Conservation (phyloP, 1,140 invertebrate genomes). For the Drosophila melanica region DNA sequence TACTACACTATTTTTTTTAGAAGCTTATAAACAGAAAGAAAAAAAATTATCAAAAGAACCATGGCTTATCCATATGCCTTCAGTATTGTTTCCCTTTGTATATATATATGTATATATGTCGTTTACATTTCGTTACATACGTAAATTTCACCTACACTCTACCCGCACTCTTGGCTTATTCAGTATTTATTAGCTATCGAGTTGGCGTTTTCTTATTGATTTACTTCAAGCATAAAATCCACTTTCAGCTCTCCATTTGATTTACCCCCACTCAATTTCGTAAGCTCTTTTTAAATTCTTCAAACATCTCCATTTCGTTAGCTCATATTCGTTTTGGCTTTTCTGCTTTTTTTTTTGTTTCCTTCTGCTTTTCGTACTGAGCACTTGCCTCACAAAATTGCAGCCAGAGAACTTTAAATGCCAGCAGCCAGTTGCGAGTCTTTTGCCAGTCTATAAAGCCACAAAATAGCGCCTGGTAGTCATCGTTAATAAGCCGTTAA, state of each 20-base stretch:
- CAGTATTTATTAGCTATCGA: conserved; percentile 34
- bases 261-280: conserved; percentile 4
- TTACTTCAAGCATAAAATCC: conserved; percentile 27
- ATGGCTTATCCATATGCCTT: too few species aligned
- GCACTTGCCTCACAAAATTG: too few species aligned
- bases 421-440: not conserved
- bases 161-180: not conserved
- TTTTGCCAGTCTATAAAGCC: not conserved
- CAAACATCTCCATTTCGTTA: not conserved
- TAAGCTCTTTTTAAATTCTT: not conserved
- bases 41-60: too few species aligned
- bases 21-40: too few species aligned
- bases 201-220: conserved; percentile 22
- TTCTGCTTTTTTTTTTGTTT: not conserved
- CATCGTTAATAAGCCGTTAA: conserved; percentile 75
- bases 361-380: not conserved
- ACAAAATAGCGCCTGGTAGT: conserved; percentile 40
- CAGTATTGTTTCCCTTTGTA: too few species aligned
- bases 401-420: conserved; percentile 3
- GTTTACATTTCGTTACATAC: conserved; percentile 4
- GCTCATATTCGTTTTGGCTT: not conserved
- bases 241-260: conserved; percentile 10
- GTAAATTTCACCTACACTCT: not conserved
- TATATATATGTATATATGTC: too few species aligned
- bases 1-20: too few species aligned